Conservation (phyloP, 2,797 vertebrate species). For the Tangara arthus region DNA sequence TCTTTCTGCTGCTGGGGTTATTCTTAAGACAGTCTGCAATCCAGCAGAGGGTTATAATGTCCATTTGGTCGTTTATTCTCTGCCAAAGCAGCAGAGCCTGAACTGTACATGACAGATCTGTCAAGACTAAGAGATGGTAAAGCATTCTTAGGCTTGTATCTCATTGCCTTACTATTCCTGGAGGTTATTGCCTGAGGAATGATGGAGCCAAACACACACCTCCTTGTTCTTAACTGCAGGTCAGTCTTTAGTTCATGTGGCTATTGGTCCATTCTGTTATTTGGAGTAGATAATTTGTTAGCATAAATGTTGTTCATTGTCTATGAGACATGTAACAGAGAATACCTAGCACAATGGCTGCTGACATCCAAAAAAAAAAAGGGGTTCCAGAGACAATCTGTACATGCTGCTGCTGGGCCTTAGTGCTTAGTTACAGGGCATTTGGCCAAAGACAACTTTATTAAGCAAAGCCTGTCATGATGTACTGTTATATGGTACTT, state of each 20-base stretch:
- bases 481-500: not conserved
- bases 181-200: not conserved
- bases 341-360: not conserved
- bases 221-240: not conserved
- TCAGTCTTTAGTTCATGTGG: not conserved
- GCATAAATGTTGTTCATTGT: not conserved
- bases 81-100: not conserved
- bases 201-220: not conserved
- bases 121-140: not conserved
- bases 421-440: not conserved
- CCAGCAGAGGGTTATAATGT: not conserved
- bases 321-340: not conserved
- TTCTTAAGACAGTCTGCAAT: not conserved
- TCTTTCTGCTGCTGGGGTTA: not conserved
- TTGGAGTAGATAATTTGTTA: not conserved
- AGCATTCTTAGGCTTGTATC: not conserved
- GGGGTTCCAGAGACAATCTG: not conserved
- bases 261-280: not conserved
- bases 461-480: not conserved
- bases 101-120: not conserved
- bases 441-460: not conserved
- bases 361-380: not conserved
- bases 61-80: not conserved
- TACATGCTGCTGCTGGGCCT: not conserved
- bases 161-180: not conserved